Evolutionary conservation across 1,140 invertebrate genomes (phyloP).

Genomic region (Centruroides sculpturatus): DNA sequence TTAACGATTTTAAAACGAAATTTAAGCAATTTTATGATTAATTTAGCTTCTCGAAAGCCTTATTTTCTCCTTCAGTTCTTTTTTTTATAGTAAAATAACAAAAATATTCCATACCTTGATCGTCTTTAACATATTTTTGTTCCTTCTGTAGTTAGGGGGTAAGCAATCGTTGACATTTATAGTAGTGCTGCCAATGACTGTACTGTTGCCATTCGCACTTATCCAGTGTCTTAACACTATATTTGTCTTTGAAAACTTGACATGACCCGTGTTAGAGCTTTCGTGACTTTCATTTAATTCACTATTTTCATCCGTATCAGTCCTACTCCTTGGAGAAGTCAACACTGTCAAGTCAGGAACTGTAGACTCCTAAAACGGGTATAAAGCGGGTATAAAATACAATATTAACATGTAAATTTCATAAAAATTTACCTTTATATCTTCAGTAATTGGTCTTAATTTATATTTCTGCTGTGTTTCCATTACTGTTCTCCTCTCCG

Average conservation of each 20-base stretch:
- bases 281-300: constrained; percentile 15
- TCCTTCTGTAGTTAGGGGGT: constrained; percentile 38
- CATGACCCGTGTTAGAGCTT: constrained; percentile 12
- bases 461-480: constrained; percentile 1
- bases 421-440: constrained; percentile 16
- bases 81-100: no score
- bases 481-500: constrained; percentile 23
- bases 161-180: constrained; percentile 33
- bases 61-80: no score
- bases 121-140: constrained; percentile 40
- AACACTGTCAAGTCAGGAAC: no score
- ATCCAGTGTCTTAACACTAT: constrained; percentile 19
- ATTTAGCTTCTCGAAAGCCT: no score
- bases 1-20: no score
- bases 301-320: neutral
- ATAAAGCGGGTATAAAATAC: no score
- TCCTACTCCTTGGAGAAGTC: no score
- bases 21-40: no score
- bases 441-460: constrained; percentile 16
- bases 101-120: constrained; percentile 32
- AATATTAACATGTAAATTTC: no score
- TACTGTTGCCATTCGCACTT: constrained; percentile 21
- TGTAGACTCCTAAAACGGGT: no score
- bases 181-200: constrained; percentile 20
- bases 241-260: constrained; percentile 2